These are phyloP conservation scores for Pogonomyrmex californicus DNA, from an alignment of 1,140 invertebrate genomes.

Conservation along the genomic window DNA sequence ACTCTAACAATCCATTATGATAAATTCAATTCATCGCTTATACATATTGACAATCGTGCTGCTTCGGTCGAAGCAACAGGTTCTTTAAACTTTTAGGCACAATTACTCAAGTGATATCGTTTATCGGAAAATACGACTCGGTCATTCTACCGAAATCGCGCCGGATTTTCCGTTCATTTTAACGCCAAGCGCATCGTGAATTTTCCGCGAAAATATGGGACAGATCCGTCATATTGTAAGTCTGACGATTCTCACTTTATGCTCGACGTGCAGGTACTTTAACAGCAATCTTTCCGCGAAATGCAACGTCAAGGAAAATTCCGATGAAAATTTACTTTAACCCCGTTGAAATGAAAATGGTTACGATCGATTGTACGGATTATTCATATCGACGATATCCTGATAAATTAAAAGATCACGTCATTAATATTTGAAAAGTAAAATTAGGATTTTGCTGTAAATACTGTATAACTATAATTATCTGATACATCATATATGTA, in stretches of 20 bases:
- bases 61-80: constrained; percentile 67
- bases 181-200: not conserved
- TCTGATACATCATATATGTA: not conserved
- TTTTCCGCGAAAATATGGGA: constrained; percentile 31
- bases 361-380: not conserved
- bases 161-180: constrained; percentile 33
- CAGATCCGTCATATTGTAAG: constrained; percentile 8
- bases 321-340: not conserved
- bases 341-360: not conserved
- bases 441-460: not conserved
- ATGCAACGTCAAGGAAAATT: constrained; percentile 26
- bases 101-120: constrained; percentile 29
- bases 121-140: constrained; percentile 57
- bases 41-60: constrained; percentile 31
- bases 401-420: not conserved
- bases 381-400: not conserved
- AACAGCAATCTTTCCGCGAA: not conserved
- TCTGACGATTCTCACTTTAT: constrained; percentile 37
- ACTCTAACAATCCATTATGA: constrained; percentile 41
- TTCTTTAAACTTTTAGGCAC: constrained; percentile 48
- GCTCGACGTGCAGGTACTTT: not conserved
- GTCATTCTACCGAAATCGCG: not conserved
- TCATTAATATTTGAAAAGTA: not conserved
- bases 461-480: not conserved
- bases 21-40: constrained; percentile 41